Evolutionary conservation across 2,888 invertebrate genomes (phyloP).

Genomic region (Drosophila melanocephala): DNA sequence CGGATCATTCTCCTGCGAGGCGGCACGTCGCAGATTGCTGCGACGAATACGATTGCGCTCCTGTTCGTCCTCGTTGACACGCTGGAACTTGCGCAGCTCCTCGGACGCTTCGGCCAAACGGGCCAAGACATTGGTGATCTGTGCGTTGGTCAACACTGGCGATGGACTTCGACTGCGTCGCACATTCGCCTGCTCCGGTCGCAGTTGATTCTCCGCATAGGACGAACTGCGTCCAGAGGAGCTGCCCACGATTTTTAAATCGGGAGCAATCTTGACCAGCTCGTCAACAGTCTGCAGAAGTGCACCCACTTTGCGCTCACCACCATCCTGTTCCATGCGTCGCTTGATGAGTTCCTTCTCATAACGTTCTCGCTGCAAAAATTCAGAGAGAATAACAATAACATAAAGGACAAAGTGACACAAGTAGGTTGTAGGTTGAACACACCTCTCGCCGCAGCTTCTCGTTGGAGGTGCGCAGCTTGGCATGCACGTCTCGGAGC

Average conservation of each 20-base stretch:
- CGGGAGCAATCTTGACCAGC: conserved; percentile 91
- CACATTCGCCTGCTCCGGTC: conserved; percentile 76
- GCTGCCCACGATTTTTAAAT: conserved; percentile 86
- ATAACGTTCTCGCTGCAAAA: conserved; percentile 89
- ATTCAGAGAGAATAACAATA: background rate
- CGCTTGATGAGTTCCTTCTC: conserved; percentile 92
- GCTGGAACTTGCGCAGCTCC: conserved; percentile 88
- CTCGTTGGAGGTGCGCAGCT: conserved; percentile 95
- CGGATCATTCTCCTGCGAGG: conserved; percentile 89
- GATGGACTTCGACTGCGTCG: conserved; percentile 83
- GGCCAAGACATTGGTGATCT: conserved; percentile 86
- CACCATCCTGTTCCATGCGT: conserved; percentile 88
- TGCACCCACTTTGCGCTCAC: conserved; percentile 90
- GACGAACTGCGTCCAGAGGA: conserved; percentile 60
- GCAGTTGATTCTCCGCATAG: conserved; percentile 70
- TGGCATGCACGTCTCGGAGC: conserved; percentile 95
- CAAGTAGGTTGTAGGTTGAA: too few species aligned
- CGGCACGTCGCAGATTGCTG: conserved; percentile 86
- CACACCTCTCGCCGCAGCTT: conserved; percentile 91
- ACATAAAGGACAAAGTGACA: too few species aligned
- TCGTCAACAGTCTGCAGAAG: conserved; percentile 93
- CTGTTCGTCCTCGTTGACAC: conserved; percentile 86
- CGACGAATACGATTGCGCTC: conserved; percentile 86
- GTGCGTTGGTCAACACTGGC: conserved; percentile 79
- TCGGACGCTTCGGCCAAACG: conserved; percentile 90